These are phyloP conservation scores for Ophioninae sp. DNA, from an alignment of 2,888 invertebrate genomes.

Conservation along the genomic window DNA sequence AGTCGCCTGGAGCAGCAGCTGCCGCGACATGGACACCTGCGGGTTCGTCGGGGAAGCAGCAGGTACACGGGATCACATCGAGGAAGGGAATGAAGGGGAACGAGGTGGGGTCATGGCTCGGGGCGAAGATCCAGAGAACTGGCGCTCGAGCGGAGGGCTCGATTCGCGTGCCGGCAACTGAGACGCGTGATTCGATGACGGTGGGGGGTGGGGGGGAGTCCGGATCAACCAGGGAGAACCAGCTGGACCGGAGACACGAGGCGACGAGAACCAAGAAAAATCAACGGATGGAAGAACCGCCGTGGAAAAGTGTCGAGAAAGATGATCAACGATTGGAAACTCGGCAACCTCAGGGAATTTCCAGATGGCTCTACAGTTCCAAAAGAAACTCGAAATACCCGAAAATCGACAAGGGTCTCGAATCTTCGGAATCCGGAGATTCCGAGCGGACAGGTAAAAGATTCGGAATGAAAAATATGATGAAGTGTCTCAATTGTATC, in stretches of 20 bases:
- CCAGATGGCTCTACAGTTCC: not conserved
- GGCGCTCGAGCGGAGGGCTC: conserved; percentile 5
- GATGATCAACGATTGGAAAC: not conserved
- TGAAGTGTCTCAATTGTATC: conserved; percentile 9
- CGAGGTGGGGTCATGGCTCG: conserved; percentile 6
- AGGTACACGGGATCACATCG: conserved; percentile 45
- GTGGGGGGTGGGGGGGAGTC: conserved; percentile 18
- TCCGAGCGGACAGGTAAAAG: not conserved
- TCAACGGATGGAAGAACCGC: not conserved
- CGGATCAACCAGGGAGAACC: conserved; percentile 31
- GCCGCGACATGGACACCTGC: conserved; percentile 41
- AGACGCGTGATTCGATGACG: conserved; percentile 18
- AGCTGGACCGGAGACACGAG: conserved; percentile 18
- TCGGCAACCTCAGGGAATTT: not conserved
- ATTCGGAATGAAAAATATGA: not conserved
- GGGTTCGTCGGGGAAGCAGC: conserved; percentile 45
- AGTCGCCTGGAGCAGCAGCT: conserved; percentile 47
- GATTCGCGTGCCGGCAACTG: conserved; percentile 44
- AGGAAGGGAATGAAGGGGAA: conserved; percentile 19
- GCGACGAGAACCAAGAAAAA: not conserved
- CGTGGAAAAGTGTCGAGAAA: not conserved
- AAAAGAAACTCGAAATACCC: not conserved
- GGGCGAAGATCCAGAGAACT: conserved; percentile 45
- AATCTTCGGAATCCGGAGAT: not conserved
- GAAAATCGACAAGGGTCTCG: not conserved